Conservation (phyloP, 2,888 invertebrate genomes). For the Tiliacea aurago region DNA sequence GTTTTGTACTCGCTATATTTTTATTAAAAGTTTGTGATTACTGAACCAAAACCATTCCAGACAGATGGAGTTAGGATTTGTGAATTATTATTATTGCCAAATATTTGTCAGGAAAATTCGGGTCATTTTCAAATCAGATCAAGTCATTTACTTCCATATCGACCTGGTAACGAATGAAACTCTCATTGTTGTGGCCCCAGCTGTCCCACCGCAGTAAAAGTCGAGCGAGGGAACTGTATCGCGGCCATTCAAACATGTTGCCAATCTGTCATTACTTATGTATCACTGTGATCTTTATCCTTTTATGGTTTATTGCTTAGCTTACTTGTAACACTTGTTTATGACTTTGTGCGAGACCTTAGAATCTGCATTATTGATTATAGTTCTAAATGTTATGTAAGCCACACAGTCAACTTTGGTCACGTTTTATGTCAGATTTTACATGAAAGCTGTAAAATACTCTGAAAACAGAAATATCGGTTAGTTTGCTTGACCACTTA, state of each 20-base stretch:
- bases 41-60: background rate
- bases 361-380: background rate
- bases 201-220: constrained; percentile 48
- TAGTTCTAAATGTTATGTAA: background rate
- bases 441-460: background rate
- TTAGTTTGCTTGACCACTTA: background rate
- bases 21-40: background rate
- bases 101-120: background rate
- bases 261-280: constrained; percentile 38
- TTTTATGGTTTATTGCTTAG: constrained; percentile 6
- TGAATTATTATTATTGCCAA: background rate
- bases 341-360: background rate
- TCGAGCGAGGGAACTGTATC: constrained; percentile 60
- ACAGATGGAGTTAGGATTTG: background rate
- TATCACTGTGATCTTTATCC: constrained; percentile 33
- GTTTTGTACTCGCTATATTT: background rate
- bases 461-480: background rate
- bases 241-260: constrained; percentile 40
- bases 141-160: constrained; percentile 16
- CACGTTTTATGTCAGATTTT: background rate
- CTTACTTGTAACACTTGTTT: background rate
- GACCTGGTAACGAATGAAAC: constrained; percentile 33
- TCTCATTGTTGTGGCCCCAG: constrained; percentile 27
- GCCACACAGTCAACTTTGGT: no score
- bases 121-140: constrained; percentile 23